These are phyloP conservation scores for Bactericera cockerelli DNA, from an alignment of 1,140 invertebrate genomes.

Conservation along the genomic window DNA sequence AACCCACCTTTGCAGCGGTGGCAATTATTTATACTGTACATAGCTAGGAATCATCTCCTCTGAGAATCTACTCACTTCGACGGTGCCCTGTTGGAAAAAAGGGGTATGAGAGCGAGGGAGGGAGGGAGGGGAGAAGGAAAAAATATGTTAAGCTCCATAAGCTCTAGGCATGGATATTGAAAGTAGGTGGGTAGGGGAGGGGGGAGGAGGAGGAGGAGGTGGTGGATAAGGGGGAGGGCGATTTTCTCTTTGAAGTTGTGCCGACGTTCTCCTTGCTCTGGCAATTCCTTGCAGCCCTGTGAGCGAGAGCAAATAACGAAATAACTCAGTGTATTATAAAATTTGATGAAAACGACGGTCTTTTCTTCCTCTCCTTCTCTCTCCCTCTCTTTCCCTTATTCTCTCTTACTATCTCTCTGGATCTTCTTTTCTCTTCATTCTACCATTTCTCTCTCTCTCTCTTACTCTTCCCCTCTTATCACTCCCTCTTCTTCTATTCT, in stretches of 20 bases:
- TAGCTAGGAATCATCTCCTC: too few species aligned
- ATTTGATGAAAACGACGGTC: slow-evolving; percentile 6
- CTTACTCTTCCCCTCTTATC: too few species aligned
- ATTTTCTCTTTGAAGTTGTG: too few species aligned
- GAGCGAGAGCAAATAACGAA: slow-evolving; percentile 6
- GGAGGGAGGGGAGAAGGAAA: background rate
- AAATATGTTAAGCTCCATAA: slow-evolving; percentile 3
- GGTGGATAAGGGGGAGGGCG: too few species aligned
- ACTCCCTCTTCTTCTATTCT: too few species aligned
- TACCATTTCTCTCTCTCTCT: too few species aligned
- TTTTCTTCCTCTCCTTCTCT: background rate
- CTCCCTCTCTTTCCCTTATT: background rate
- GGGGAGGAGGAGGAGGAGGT: background rate
- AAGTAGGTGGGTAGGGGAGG: background rate
- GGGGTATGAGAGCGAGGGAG: too few species aligned
- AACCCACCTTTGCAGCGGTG: too few species aligned
- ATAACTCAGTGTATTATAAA: slow-evolving; percentile 7
- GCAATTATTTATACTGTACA: too few species aligned
- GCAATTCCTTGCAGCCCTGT: background rate
- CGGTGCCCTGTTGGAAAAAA: background rate
- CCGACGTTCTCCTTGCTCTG: background rate
- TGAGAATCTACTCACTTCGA: too few species aligned
- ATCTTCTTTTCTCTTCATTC: too few species aligned
- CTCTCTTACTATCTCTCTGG: too few species aligned
- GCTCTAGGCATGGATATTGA: slow-evolving; percentile 6